phyloP scores from a whole-genome alignment of 2,113 vertebrate species.

The Pao palembangensis region DNA sequence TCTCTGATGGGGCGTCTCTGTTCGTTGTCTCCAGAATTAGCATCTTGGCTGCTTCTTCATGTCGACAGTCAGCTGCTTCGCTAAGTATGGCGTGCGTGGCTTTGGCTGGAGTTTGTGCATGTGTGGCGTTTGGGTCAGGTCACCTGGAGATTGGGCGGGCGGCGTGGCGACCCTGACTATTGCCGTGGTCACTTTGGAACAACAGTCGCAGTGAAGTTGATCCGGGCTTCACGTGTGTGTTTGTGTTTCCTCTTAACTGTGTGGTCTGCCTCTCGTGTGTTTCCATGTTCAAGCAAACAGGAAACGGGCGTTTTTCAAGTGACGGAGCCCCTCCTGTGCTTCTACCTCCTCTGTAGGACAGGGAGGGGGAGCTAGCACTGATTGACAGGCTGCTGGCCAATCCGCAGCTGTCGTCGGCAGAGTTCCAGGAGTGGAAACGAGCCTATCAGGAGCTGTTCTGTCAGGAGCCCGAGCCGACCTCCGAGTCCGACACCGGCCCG shows the following conservation, averaged over 20 bases:
- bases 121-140: slow-evolving; percentile 44
- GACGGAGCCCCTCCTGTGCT: slow-evolving; percentile 62
- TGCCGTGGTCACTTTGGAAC: slow-evolving; percentile 50
- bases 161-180: neutral
- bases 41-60: slow-evolving; percentile 16
- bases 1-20: slow-evolving; percentile 9
- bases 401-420: slow-evolving; percentile 90
- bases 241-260: slow-evolving; percentile 16
- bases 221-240: neutral
- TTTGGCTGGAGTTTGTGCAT: slow-evolving; percentile 39
- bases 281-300: too few relatives aligned
- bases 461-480: slow-evolving; percentile 73
- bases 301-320: slow-evolving; percentile 15
- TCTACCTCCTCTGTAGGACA: slow-evolving; percentile 85
- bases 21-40: slow-evolving; percentile 32
- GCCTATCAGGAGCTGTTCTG: slow-evolving; percentile 92
- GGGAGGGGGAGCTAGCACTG: slow-evolving; percentile 95
- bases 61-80: slow-evolving; percentile 11
- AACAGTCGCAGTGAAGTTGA: neutral
- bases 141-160: neutral
- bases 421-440: slow-evolving; percentile 97
- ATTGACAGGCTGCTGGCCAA: slow-evolving; percentile 95
- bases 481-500: slow-evolving; percentile 78
- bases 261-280: slow-evolving; percentile 48
- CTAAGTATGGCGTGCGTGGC: slow-evolving; percentile 22